Evolutionary conservation across 2,113 vertebrate species (phyloP).

Genomic region (Pitta sordida): DNA sequence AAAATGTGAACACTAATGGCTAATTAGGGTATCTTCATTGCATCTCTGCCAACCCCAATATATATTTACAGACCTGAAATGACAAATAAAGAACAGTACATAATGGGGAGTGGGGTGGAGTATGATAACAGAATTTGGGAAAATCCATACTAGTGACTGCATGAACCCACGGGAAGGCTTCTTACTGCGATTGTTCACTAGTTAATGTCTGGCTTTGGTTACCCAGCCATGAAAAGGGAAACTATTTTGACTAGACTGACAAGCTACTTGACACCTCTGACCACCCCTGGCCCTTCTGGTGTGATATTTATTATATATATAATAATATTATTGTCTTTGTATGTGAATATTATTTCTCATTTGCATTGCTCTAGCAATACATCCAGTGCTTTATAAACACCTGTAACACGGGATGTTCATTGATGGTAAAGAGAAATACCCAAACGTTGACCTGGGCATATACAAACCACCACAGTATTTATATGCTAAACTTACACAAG

Average conservation of each 20-base stretch:
- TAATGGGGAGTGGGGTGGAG: neutral
- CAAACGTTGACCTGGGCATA: neutral
- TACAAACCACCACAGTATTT: neutral
- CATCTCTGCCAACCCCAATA: neutral
- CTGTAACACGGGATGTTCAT: neutral
- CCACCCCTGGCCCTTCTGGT: neutral
- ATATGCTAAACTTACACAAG: neutral
- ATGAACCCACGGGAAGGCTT: neutral
- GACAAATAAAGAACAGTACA: neutral
- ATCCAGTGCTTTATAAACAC: neutral
- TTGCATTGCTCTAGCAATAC: neutral
- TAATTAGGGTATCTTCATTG: conserved; percentile 4
- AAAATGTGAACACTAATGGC: neutral
- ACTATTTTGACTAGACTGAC: neutral
- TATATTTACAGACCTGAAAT: neutral
- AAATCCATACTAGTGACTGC: neutral
- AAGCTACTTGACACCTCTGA: neutral
- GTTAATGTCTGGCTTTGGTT: neutral
- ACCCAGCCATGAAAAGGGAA: neutral
- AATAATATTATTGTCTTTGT: too few relatives aligned
- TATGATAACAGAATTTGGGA: neutral
- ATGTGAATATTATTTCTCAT: neutral
- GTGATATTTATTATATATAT: rapidly evolving
- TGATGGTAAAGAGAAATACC: neutral
- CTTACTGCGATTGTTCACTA: neutral